Evolutionary conservation across 2,888 invertebrate species (phyloP).

Genomic region (Cephus sareptanus): DNA sequence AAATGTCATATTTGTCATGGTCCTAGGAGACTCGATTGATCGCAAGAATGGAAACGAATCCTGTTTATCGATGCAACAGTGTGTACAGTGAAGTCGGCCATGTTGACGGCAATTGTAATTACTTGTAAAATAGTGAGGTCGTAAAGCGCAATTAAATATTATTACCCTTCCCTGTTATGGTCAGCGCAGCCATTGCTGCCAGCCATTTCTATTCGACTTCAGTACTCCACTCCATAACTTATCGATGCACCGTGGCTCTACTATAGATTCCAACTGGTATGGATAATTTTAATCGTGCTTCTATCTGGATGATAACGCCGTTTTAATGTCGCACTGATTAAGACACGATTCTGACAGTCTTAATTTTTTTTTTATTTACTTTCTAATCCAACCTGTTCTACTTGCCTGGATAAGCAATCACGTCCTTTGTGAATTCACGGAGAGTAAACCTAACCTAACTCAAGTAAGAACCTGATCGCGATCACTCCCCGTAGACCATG

Average conservation of each 20-base stretch:
- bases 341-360: not conserved
- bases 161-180: conserved; percentile 60
- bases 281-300: not conserved
- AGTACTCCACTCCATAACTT: not conserved
- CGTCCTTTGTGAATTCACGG: not conserved
- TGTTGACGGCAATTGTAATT: conserved; percentile 62
- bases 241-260: not conserved
- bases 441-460: conserved; percentile 4
- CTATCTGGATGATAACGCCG: not conserved
- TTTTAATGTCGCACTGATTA: not conserved
- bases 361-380: not conserved
- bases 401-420: not conserved
- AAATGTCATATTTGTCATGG: not conserved
- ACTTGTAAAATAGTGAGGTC: conserved; percentile 61
- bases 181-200: conserved; percentile 46
- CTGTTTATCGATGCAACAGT: conserved; percentile 27
- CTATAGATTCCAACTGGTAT: not conserved
- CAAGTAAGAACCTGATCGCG: not conserved
- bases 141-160: conserved; percentile 66
- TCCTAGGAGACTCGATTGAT: not conserved
- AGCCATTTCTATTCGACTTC: conserved; percentile 14
- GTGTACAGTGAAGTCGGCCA: conserved; percentile 29
- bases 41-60: not conserved
- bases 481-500: not conserved
- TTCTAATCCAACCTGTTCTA: not conserved